Conservation (phyloP, 2,888 invertebrate genomes). For the Geophilus truncorum region DNA sequence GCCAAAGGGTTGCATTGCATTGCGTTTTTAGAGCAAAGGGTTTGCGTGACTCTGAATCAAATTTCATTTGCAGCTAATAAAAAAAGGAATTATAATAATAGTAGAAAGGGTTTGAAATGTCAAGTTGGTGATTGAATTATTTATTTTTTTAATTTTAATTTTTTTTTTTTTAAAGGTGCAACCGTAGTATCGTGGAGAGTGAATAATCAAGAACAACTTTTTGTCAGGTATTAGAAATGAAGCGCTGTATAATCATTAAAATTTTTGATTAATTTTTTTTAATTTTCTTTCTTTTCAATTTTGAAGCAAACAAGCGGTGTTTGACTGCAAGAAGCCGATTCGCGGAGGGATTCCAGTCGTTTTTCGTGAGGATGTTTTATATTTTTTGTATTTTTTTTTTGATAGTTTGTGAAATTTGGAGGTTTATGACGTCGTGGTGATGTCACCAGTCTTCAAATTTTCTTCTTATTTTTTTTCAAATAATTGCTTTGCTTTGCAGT, state of each 20-base stretch:
- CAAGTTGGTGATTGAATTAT: not conserved
- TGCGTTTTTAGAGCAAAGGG: not conserved
- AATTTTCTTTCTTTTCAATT: constrained; percentile 41
- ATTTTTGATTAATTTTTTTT: constrained; percentile 31
- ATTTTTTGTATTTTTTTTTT: not conserved
- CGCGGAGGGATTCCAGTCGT: constrained; percentile 95
- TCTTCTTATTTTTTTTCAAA: too few species aligned
- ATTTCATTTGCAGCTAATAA: not conserved
- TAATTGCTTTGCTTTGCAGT: too few species aligned
- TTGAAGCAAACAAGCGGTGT: constrained; percentile 87
- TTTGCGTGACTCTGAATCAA: constrained; percentile 28
- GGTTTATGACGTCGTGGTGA: too few species aligned
- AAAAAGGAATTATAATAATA: not conserved
- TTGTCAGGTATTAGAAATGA: constrained; percentile 71
- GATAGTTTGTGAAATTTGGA: not conserved
- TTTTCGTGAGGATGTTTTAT: constrained; percentile 77
- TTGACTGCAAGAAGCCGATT: constrained; percentile 93
- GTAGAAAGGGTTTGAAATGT: not conserved
- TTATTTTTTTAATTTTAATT: not conserved
- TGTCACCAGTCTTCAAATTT: too few species aligned
- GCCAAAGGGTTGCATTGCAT: not conserved
- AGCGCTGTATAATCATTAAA: not conserved
- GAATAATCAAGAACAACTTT: constrained; percentile 92
- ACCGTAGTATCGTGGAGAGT: constrained; percentile 95
- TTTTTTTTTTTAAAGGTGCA: constrained; percentile 64